These are phyloP conservation scores for Rhaphigaster nebulosa DNA, from an alignment of 2,888 invertebrate genomes.

Conservation along the genomic window DNA sequence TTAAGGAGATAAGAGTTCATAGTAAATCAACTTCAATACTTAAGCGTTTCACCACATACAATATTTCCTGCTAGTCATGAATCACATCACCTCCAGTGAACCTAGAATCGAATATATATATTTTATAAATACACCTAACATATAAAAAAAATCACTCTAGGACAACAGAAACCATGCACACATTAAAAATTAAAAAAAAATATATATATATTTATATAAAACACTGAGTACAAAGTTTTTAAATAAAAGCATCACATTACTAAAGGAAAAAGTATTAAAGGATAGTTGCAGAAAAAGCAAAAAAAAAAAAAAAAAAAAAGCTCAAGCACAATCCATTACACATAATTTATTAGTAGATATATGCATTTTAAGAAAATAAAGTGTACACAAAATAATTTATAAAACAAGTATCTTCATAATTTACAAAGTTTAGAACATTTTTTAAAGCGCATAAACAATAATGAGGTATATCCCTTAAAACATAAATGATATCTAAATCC, in stretches of 20 bases:
- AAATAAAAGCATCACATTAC: background rate
- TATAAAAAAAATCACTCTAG: background rate
- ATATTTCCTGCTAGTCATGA: background rate
- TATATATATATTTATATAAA: background rate
- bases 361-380: no score
- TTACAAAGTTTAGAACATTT: background rate
- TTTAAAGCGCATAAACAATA: conserved; percentile 13
- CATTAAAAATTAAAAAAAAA: background rate
- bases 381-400: background rate
- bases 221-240: background rate
- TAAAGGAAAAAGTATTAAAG: background rate
- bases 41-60: background rate
- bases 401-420: background rate
- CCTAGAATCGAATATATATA: conserved; percentile 33
- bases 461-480: conserved; percentile 47
- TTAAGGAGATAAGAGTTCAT: background rate
- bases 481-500: conserved; percentile 9
- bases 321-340: conserved; percentile 23
- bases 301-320: background rate
- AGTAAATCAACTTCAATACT: background rate
- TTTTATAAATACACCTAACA: background rate
- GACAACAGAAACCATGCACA: background rate
- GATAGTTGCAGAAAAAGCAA: background rate
- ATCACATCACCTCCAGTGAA: conserved; percentile 41
- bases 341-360: conserved; percentile 17